Percentiles rank a stretch among this genome's conserved stretches.
Conservation (phyloP, 2,797 vertebrate genomes). For the Epinephelus awoara region DNA sequence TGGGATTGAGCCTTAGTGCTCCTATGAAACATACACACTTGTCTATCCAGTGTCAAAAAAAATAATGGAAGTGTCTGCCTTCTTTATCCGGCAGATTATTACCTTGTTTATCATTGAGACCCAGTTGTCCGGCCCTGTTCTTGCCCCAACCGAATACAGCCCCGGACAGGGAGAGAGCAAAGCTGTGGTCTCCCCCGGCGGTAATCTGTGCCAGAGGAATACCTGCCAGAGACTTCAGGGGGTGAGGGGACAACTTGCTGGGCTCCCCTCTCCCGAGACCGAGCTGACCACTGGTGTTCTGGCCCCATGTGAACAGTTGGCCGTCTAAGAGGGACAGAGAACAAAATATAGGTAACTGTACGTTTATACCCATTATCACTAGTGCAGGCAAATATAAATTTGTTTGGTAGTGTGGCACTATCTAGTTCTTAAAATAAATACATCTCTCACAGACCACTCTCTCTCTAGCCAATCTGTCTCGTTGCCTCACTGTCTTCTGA, state of each 20-base stretch:
- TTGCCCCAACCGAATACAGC: slow-evolving; percentile 94
- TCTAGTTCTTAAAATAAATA: not conserved
- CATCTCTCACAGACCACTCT: not conserved
- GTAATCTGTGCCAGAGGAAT: slow-evolving; percentile 92
- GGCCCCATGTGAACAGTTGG: slow-evolving; percentile 92
- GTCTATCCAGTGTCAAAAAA: not conserved
- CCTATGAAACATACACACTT: not conserved
- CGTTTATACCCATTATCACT: not conserved
- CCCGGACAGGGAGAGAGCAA: slow-evolving; percentile 91
- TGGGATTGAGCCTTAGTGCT: no score
- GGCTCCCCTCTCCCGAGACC: slow-evolving; percentile 89
- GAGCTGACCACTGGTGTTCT: slow-evolving; percentile 90
- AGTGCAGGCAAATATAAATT: not conserved
- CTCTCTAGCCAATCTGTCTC: not conserved
- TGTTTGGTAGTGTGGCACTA: not conserved
- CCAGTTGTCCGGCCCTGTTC: slow-evolving; percentile 92
- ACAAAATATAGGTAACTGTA: not conserved
- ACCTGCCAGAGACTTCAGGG: slow-evolving; percentile 90
- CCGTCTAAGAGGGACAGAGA: slow-evolving; percentile 81
- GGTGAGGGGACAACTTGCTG: slow-evolving; percentile 86
- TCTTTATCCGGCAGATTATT: slow-evolving; percentile 28
- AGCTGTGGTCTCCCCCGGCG: slow-evolving; percentile 93
- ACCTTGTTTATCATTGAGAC: slow-evolving; percentile 93
- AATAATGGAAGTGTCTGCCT: not conserved
- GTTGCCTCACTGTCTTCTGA: not conserved